phyloP scores from a whole-genome alignment of 2,113 vertebrate genomes.

The Castor canadensis region DNA sequence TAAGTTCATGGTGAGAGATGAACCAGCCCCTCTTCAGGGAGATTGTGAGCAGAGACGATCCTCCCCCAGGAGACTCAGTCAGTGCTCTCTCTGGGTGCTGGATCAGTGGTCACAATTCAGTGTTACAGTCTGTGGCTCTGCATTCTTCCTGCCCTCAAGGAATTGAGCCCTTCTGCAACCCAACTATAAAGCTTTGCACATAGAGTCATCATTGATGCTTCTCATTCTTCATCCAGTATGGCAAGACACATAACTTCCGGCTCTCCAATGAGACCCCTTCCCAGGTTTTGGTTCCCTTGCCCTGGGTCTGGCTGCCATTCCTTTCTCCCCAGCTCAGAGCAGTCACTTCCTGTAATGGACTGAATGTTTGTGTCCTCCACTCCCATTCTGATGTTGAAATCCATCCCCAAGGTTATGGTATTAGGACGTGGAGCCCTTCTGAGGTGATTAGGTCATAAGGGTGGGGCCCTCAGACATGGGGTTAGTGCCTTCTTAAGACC shows the following conservation, averaged over 20 bases:
- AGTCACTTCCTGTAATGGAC: neutral
- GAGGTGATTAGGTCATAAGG: neutral
- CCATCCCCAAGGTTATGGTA: neutral
- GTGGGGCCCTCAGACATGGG: neutral
- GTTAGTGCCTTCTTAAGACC: neutral
- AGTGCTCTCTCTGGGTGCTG: neutral
- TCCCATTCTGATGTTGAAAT: neutral
- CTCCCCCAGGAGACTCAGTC: neutral
- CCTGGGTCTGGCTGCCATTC: neutral
- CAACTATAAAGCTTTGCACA: neutral
- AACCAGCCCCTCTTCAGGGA: neutral
- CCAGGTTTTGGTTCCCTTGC: neutral
- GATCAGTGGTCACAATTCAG: neutral
- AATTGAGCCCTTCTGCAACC: neutral
- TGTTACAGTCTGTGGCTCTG: neutral
- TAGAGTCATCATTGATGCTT: accelerated
- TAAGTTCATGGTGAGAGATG: neutral
- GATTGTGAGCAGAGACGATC: neutral
- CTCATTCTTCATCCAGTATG: neutral
- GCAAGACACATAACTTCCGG: neutral
- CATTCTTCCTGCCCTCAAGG: neutral
- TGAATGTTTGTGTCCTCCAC: neutral
- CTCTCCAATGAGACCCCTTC: neutral
- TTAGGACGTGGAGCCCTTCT: neutral
- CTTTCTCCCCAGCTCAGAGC: neutral